Base-by-base conservation (phyloP, 1,140 invertebrate species). In the Wasmannia auropunctata region DNA sequence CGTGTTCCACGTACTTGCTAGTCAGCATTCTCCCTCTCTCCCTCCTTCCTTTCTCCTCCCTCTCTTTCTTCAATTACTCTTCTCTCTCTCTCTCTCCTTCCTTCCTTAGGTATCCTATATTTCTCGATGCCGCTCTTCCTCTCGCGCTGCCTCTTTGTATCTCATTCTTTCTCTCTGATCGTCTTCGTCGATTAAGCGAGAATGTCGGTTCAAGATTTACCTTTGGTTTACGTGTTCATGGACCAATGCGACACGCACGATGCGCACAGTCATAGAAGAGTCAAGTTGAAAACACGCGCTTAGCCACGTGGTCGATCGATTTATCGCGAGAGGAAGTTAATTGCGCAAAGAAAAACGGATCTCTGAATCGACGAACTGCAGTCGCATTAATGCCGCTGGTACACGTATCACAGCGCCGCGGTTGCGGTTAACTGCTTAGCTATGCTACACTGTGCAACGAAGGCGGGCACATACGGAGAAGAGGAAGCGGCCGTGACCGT, bases 1-100 rank as follows among this genome's bases (percentile, higher is more conserved):
- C 88, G 75, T 81, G 88, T 87, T 84, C 56, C 86, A 85, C 83
- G 76, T 89, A 89, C 86, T 89, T 85, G 85, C 85, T 86, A 87
- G 85, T 89, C 88, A 90, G 88, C 69, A 43, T 84, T 70, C 58
- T 87, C 60, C 43, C 46, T 76, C 79, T 51, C 54, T 34, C n/a
- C 22, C 51, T 51, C 40, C 40, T 51, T 40, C 19, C 31, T 49
- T 34, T 28, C 58, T 67, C 31, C 10, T 28, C 14, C 34, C 19
- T 16, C 40, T 43, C 62, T 79, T 84, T 46, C 81, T 86, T 60
- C 65, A 63, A 84, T 56, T 56, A 40, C 6, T 63, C 58, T 46
- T 43, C 19, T 43, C n/a, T 49, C 54, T 19, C 8, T 31, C 7
- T 19, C 11, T 28, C 49, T 40, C 62, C n/a, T 83, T 86, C 54